Evolutionary conservation across 2,888 invertebrate genomes (phyloP).

Genomic region (Agonopterix subpropinquella): DNA sequence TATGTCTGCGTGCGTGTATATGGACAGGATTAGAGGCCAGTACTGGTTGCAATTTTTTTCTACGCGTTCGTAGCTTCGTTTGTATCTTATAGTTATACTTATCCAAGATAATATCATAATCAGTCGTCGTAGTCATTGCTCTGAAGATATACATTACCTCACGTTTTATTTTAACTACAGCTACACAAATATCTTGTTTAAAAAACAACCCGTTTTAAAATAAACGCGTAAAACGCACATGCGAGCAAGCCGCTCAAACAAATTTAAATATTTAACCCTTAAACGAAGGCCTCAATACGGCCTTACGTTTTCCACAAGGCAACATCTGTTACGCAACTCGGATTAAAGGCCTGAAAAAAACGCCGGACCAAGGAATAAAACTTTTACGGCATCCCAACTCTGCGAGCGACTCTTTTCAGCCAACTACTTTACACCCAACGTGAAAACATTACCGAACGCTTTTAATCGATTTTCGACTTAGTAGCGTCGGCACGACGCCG

Average conservation of each 20-base stretch:
- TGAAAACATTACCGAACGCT: conserved; percentile 60
- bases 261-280: conserved; percentile 5
- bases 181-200: no score
- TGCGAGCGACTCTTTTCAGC: conserved; percentile 48
- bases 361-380: conserved; percentile 34
- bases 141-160: no score
- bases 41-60: no score
- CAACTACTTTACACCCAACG: conserved; percentile 53
- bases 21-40: no score
- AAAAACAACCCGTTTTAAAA: no score
- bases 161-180: no score
- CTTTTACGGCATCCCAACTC: conserved; percentile 51
- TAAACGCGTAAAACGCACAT: no score
- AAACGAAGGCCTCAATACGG: not conserved
- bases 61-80: no score
- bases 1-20: no score
- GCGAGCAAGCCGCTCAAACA: not conserved
- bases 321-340: conserved; percentile 44
- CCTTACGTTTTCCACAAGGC: conserved; percentile 2
- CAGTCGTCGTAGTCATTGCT: no score
- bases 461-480: conserved; percentile 68
- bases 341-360: conserved; percentile 21
- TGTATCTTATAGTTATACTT: no score
- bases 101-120: no score
- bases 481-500: conserved; percentile 28